Conservation (phyloP, 2,797 vertebrate species). For the Aythya fuligula region DNA sequence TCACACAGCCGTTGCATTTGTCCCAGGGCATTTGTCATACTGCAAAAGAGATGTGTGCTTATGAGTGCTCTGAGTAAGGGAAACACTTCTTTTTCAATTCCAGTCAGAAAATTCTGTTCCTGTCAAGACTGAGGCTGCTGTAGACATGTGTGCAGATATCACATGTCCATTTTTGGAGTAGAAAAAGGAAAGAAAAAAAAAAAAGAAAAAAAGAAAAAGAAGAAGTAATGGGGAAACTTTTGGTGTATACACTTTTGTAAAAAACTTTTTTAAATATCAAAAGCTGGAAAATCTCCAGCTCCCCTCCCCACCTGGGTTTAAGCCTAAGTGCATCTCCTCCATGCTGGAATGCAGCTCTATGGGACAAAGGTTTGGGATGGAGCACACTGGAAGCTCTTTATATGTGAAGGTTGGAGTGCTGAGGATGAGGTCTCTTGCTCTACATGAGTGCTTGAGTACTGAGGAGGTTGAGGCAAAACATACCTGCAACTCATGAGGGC, state of each 20-base stretch:
- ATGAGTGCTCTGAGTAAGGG: not conserved
- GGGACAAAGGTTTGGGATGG: not conserved
- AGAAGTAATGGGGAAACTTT: not conserved
- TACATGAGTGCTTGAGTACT: not conserved
- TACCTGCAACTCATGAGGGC: not conserved
- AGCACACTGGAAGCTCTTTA: not conserved
- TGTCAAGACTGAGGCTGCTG: not conserved
- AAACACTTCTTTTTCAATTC: not conserved
- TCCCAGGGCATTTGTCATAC: not conserved
- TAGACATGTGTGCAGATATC: not conserved
- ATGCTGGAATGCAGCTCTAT: not conserved
- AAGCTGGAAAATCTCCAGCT: not conserved
- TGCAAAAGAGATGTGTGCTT: not conserved
- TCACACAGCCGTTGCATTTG: not conserved
- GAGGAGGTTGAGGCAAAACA: not conserved
- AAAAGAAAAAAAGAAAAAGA: not conserved
- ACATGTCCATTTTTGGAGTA: not conserved
- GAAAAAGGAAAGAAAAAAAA: not conserved
- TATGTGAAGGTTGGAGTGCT: rapidly evolving
- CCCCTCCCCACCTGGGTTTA: not conserved
- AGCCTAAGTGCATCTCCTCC: not conserved
- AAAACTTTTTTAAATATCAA: not conserved
- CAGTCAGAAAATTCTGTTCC: not conserved
- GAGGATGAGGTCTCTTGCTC: not conserved
- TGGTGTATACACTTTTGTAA: not conserved